These are phyloP conservation scores for Drosophila putrida DNA, from an alignment of 2,888 invertebrate genomes.

Conservation along the genomic window DNA sequence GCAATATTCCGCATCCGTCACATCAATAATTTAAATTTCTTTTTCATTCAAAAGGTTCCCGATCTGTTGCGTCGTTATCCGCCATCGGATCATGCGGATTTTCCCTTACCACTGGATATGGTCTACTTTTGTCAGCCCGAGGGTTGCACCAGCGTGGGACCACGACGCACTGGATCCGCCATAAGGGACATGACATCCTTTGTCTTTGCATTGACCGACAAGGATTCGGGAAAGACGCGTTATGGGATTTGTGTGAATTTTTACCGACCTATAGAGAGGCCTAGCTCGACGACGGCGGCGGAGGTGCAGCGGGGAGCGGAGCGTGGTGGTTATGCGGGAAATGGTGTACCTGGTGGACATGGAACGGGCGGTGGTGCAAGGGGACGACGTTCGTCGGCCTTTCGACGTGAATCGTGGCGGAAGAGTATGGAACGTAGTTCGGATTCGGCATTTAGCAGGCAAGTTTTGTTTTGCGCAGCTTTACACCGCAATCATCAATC, in stretches of 20 bases:
- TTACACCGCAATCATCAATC: not conserved
- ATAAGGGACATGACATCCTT: constrained; percentile 97
- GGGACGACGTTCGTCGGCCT: constrained; percentile 86
- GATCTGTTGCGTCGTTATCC: constrained; percentile 98
- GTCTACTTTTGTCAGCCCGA: constrained; percentile 99
- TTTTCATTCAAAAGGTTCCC: constrained; percentile 89
- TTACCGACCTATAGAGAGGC: constrained; percentile 95
- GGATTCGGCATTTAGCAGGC: constrained; percentile 97
- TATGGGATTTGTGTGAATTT: constrained; percentile 99
- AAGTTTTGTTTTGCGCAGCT: constrained; percentile 82
- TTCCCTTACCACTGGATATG: constrained; percentile 98
- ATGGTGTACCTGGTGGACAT: constrained; percentile 44
- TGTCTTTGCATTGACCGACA: constrained; percentile 99
- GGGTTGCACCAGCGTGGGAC: constrained; percentile 97
- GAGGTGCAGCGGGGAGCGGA: constrained; percentile 19
- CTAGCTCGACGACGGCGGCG: constrained; percentile 69
- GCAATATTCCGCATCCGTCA: no score
- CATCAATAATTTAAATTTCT: not conserved
- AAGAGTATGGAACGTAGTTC: constrained; percentile 97
- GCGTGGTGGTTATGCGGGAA: constrained; percentile 39
- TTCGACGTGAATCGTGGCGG: constrained; percentile 95
- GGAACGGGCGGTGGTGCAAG: constrained; percentile 62
- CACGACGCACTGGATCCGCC: constrained; percentile 90
- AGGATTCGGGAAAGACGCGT: constrained; percentile 97
- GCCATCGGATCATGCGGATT: constrained; percentile 97